Percentiles rank a stretch among this genome's conserved stretches.
Conservation (phyloP, 2,113 vertebrate genomes). For the Ancistrus triradiatus region DNA sequence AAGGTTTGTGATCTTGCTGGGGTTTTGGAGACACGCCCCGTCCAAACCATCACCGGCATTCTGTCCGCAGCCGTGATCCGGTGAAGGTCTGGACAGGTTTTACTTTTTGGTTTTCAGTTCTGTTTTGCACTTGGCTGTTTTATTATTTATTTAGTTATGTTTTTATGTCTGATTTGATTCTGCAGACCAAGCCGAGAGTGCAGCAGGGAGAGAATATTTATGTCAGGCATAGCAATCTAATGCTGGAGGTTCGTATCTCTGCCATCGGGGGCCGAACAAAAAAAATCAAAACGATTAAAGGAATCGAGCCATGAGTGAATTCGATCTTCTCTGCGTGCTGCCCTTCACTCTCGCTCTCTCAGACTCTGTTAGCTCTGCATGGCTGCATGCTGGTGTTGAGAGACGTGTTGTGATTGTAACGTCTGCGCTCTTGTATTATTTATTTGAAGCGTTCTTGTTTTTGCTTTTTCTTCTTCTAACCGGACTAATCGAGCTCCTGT, state of each 20-base stretch:
- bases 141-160: not conserved
- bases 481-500: too few relatives aligned
- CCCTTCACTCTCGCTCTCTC: constrained; percentile 82
- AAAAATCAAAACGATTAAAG: not conserved
- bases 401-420: constrained; percentile 59
- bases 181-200: constrained; percentile 96
- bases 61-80: not conserved
- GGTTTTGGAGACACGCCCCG: not conserved
- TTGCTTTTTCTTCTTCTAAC: too few relatives aligned
- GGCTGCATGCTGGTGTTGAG: constrained; percentile 59
- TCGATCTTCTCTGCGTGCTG: constrained; percentile 67
- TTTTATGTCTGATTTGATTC: constrained; percentile 51
- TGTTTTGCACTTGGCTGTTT: constrained; percentile 1
- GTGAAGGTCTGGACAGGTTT: constrained; percentile 6
- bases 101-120: not conserved
- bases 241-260: constrained; percentile 99
- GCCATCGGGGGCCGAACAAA: constrained; percentile 15
- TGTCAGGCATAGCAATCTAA: constrained; percentile 99
- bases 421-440: not conserved
- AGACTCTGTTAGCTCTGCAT: constrained; percentile 53
- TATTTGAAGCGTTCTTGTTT: too few relatives aligned
- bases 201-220: constrained; percentile 99
- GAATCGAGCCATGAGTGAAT: not conserved
- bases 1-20: not conserved
- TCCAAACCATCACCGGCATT: not conserved